Base-by-base conservation (phyloP, 2,113 vertebrate genomes). In the Pseudopodoces humilis region DNA sequence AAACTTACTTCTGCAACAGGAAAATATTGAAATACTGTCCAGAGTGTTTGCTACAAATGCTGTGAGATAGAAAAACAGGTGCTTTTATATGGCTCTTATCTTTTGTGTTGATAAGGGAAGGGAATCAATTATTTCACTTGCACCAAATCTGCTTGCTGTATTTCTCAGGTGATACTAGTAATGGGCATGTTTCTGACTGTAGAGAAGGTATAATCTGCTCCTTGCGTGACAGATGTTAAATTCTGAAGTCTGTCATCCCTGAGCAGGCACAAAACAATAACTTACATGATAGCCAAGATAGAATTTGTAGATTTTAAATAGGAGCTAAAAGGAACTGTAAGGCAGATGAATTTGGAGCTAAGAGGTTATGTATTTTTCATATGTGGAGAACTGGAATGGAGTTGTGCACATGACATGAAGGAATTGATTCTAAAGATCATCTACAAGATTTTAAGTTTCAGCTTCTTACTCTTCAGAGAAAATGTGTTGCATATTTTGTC, bases 341-440 rank as follows among this genome's bases (percentile, higher is more conserved):
- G 43, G 62, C 47, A 62, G 18, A 13, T 59, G 15, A 85, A 90
- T 95, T 91, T 53, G 21, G 75, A 93, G 37, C 33, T 71, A 35
- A 79, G 43, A 74, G 43, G 52, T 74, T 81, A 70, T 93, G 52
- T 83, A 56, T 93, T 94, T 96, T 94, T 92, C 52, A 27, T 88
- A 81, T 31, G 31, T 67, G 27, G 56, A 44, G 52, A 90, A 78
- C 28, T 83, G 60, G 30, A 90, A 59, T 19, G 72, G 52, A 86
- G 44, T 58, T 76, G 56, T 85, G 53, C 65, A 62, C 49, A 52
- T 46, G 49, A 81, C 72, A 28, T 35, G 33, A 88, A 84, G 58
- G 88, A 92, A 86, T 77, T 55, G 18, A n/a, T 94, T 90, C 53
- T 88, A 64, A 88, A 79, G 88, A 69, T 62, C 1, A 1, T 53